Evolutionary conservation across 2,113 vertebrate species (phyloP).

Genomic region (Buteo buteo): DNA sequence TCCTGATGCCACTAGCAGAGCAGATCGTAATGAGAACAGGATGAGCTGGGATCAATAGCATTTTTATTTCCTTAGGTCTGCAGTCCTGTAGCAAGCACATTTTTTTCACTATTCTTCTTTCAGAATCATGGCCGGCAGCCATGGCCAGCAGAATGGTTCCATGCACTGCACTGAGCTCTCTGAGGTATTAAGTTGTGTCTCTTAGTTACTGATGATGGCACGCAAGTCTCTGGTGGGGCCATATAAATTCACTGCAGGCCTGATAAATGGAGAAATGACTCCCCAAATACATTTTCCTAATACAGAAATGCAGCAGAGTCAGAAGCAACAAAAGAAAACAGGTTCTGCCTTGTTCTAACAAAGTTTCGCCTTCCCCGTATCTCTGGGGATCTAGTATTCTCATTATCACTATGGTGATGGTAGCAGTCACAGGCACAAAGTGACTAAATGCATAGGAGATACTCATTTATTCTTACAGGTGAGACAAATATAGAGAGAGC

Average conservation of each 20-base stretch:
- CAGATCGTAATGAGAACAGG: neutral
- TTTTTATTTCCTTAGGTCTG: conserved; percentile 28
- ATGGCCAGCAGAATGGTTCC: neutral
- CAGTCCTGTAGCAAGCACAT: neutral
- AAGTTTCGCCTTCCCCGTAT: neutral
- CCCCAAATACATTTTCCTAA: neutral
- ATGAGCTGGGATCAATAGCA: conserved; percentile 24
- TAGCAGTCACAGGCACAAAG: neutral
- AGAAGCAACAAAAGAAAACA: neutral
- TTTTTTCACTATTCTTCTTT: conserved; percentile 6
- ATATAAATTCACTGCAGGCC: neutral
- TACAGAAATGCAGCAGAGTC: neutral
- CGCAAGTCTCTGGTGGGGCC: neutral
- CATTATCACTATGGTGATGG: neutral
- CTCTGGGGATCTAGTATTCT: neutral
- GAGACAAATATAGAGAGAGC: neutral
- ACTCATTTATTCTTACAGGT: neutral
- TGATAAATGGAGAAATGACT: neutral
- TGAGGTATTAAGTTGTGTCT: neutral
- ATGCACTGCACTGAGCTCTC: neutral
- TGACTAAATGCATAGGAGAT: neutral
- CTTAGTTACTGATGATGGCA: neutral
- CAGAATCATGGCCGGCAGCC: neutral
- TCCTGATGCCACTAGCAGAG: neutral
- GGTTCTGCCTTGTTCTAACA: neutral